Conservation (phyloP, 2,888 invertebrate species). For the Drosophila merina region DNA sequence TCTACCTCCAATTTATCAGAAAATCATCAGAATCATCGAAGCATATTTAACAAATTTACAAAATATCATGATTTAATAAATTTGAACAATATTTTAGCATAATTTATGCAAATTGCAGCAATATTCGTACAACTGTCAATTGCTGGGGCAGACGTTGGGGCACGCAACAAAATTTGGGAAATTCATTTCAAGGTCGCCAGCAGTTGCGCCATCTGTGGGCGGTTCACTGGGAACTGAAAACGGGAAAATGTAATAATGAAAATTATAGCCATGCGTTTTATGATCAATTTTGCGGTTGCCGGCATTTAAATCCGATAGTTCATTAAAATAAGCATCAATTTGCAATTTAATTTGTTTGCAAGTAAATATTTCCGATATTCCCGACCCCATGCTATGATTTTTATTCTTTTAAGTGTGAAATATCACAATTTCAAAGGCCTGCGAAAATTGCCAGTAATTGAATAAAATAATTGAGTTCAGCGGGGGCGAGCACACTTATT, state of each 20-base stretch:
- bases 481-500: conserved; percentile 9
- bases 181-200: conserved; percentile 10
- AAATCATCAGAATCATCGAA: conserved; percentile 11
- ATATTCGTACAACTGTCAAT: conserved; percentile 26
- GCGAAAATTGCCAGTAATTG: conserved; percentile 13
- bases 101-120: conserved; percentile 25
- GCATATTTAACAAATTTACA: conserved; percentile 27
- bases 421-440: conserved; percentile 22
- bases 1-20: conserved; percentile 2
- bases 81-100: conserved; percentile 9
- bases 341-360: conserved; percentile 34
- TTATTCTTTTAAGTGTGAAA: conserved; percentile 5
- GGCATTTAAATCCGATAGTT: conserved; percentile 27
- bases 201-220: background rate
- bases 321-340: conserved; percentile 29
- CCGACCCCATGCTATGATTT: background rate
- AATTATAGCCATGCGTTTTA: conserved; percentile 4
- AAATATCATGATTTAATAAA: conserved; percentile 14
- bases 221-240: background rate
- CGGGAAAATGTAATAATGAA: background rate
- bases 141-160: conserved; percentile 6
- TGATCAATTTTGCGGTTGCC: conserved; percentile 5
- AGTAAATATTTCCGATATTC: conserved; percentile 2
- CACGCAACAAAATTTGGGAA: conserved; percentile 7
- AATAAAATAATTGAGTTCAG: conserved; percentile 27